phyloP scores from a whole-genome alignment of 53 echinoderm and acorn worm genomes.

The Arbacia lixula region DNA sequence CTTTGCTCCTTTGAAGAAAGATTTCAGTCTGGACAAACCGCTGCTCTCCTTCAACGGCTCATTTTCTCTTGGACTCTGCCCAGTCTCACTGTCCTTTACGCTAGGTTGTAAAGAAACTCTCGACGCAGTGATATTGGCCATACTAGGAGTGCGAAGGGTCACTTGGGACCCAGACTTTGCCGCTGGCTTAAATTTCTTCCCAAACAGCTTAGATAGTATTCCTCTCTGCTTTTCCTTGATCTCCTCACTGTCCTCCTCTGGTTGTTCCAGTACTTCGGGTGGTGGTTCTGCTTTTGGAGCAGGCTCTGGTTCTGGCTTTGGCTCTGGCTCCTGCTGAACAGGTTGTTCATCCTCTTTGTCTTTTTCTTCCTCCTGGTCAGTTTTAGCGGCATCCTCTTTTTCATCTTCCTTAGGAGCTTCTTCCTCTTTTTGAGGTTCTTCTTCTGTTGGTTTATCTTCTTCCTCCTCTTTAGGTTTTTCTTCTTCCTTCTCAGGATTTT shows the following conservation, averaged over 20 bases:
- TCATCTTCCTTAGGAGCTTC: constrained; percentile 17
- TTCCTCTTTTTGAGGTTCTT: neutral
- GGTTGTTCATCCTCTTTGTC: constrained; percentile 5
- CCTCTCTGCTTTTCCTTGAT: constrained; percentile 36
- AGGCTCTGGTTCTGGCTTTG: neutral
- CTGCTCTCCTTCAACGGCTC: neutral
- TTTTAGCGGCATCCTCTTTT: too few species aligned
- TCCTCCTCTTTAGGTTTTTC: neutral
- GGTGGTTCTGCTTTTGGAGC: neutral
- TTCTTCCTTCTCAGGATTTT: neutral
- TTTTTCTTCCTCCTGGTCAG: neutral
- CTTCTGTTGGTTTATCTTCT: neutral
- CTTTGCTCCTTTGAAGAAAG: constrained; percentile 22
- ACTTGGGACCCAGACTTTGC: constrained; percentile 18
- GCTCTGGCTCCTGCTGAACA: neutral
- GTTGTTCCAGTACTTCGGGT: constrained; percentile 1
- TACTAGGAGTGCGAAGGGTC: constrained; percentile 13
- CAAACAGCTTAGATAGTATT: constrained; percentile 25
- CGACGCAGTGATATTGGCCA: constrained; percentile 30
- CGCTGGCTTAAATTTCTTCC: neutral
- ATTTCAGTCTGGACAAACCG: constrained; percentile 21
- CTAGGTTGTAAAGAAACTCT: constrained; percentile 11
- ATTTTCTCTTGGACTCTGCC: neutral
- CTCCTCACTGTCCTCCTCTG: constrained; percentile 20
- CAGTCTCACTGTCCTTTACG: neutral